A percentile compares a stretch with the other conserved stretches of the same genome.
phyloP scores from a whole-genome alignment of 2,888 invertebrate species.

The Pegoplata infirma region DNA sequence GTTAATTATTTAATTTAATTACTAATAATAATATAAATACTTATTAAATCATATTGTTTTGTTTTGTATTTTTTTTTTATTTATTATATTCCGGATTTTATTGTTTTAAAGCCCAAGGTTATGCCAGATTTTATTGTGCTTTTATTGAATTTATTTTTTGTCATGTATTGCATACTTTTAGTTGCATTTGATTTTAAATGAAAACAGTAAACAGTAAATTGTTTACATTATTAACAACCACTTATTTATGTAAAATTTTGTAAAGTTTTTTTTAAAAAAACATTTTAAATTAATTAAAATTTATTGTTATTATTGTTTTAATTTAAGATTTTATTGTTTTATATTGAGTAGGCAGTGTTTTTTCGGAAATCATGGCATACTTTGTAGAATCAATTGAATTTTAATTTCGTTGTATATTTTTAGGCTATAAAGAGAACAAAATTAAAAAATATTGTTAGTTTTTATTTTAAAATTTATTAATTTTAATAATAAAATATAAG shows the following conservation, averaged over 20 bases:
- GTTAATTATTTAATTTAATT: background rate
- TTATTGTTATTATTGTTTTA: background rate
- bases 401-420: conserved; percentile 41
- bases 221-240: background rate
- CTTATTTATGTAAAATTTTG: background rate
- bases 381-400: no score
- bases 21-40: background rate
- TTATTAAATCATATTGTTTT: background rate
- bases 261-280: background rate
- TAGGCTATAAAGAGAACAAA: conserved; percentile 25
- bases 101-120: background rate
- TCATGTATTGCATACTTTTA: conserved; percentile 26
- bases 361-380: background rate
- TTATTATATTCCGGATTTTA: background rate
- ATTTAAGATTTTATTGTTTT: background rate
- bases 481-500: no score
- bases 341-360: background rate
- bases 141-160: conserved; percentile 3
- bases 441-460: background rate
- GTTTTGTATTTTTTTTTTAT: background rate
- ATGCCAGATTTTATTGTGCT: background rate
- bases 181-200: background rate
- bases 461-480: background rate
- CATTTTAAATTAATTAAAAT: background rate
- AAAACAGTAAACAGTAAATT: background rate